These are phyloP conservation scores for Phymorhynchus buccinoides DNA, from an alignment of 1,140 invertebrate species.

Conservation along the genomic window DNA sequence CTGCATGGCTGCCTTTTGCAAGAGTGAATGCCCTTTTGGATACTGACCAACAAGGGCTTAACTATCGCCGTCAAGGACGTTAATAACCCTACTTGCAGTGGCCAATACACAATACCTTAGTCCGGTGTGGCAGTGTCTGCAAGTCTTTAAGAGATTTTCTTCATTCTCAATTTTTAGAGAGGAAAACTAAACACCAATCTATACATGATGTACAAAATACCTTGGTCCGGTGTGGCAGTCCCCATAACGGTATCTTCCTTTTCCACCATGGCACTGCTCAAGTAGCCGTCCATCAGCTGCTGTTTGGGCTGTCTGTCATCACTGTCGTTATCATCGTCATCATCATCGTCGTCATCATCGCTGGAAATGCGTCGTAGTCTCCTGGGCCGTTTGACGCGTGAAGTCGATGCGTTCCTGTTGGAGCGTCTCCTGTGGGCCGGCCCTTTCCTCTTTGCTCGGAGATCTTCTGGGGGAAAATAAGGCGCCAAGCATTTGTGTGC, in stretches of 20 bases:
- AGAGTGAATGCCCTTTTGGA: too few relatives aligned
- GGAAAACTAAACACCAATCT: too few relatives aligned
- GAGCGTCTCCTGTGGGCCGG: not conserved
- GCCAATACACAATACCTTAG: too few relatives aligned
- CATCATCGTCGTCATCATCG: not conserved
- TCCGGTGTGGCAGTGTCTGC: too few relatives aligned
- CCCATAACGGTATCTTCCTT: not conserved
- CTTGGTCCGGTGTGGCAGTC: not conserved
- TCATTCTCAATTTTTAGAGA: too few relatives aligned
- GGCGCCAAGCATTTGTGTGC: not conserved
- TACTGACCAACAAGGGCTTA: too few relatives aligned
- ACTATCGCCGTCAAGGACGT: too few relatives aligned
- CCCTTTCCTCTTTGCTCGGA: not conserved
- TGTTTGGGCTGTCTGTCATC: not conserved
- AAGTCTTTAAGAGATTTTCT: too few relatives aligned
- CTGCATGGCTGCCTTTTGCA: too few relatives aligned
- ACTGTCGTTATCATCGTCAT: not conserved
- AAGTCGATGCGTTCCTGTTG: not conserved
- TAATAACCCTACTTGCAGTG: too few relatives aligned
- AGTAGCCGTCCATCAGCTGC: not conserved
- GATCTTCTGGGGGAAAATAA: not conserved
- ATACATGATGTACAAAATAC: too few relatives aligned
- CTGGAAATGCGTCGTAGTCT: slow-evolving; percentile 1
- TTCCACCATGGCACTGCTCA: not conserved
- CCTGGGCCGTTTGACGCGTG: not conserved